These are phyloP conservation scores for Drosophila bunnanda DNA, from an alignment of 2,888 invertebrate genomes.

Conservation along the genomic window DNA sequence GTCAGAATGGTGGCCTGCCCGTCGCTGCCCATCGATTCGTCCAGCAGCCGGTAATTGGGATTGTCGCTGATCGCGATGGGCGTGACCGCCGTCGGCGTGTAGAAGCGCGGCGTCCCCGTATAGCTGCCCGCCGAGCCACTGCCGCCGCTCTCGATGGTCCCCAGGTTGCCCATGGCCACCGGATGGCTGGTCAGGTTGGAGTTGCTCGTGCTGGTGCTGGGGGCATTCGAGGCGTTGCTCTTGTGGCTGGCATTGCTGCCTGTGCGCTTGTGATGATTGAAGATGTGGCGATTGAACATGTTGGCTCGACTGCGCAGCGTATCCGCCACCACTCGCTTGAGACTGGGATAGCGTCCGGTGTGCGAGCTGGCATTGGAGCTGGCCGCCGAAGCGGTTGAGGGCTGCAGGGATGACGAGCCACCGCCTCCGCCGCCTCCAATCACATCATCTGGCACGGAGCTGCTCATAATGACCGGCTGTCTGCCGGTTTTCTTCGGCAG, in stretches of 20 bases:
- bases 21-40: conserved; percentile 65
- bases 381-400: conserved; percentile 78
- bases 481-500: conserved; percentile 59
- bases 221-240: conserved; percentile 78
- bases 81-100: conserved; percentile 64
- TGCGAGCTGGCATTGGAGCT: conserved; percentile 81
- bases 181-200: conserved; percentile 74
- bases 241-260: conserved; percentile 81
- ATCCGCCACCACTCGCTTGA: conserved; percentile 79
- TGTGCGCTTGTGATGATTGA: conserved; percentile 81
- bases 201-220: conserved; percentile 73
- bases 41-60: conserved; percentile 80
- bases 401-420: conserved; percentile 69
- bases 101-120: conserved; percentile 73
- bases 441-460: conserved; percentile 80
- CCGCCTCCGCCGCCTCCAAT: conserved; percentile 39
- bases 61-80: conserved; percentile 71
- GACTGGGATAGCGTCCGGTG: conserved; percentile 68
- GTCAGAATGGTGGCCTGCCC: conserved; percentile 45
- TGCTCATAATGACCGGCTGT: conserved; percentile 74
- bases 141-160: conserved; percentile 75
- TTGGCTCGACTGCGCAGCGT: conserved; percentile 59
- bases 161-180: conserved; percentile 68
- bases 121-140: conserved; percentile 81
- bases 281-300: conserved; percentile 73